Percentiles rank a stretch among this genome's conserved stretches.
Evolutionary conservation across 2,888 invertebrate species (phyloP).

Genomic region (Biston stratarius): DNA sequence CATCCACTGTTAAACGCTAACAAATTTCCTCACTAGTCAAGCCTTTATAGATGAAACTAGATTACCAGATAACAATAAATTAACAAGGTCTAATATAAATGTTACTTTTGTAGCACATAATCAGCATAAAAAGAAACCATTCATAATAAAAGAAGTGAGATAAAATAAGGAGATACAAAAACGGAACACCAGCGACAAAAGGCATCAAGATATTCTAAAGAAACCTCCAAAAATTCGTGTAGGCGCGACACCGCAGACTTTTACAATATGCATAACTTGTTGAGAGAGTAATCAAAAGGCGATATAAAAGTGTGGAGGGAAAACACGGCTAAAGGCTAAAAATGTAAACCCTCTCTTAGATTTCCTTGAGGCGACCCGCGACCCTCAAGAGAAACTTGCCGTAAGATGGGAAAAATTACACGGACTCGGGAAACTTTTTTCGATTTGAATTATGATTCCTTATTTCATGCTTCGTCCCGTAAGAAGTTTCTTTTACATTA

Average conservation of each 20-base stretch:
- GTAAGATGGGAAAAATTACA: constrained; percentile 86
- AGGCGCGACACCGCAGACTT: constrained; percentile 72
- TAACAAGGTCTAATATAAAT: too few species aligned
- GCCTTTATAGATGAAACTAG: too few species aligned
- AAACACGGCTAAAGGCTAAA: constrained; percentile 85
- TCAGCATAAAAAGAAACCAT: constrained; percentile 58
- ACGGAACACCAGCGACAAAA: constrained; percentile 72
- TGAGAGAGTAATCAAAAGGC: constrained; percentile 86
- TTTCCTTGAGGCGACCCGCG: constrained; percentile 75
- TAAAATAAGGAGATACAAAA: constrained; percentile 77
- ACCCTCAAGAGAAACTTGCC: constrained; percentile 81
- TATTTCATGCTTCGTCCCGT: constrained; percentile 81
- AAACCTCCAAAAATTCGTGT: constrained; percentile 74
- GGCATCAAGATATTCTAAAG: constrained; percentile 57
- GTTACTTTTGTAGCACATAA: constrained; percentile 42
- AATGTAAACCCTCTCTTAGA: constrained; percentile 84
- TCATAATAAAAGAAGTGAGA: constrained; percentile 47
- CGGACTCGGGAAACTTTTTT: constrained; percentile 81
- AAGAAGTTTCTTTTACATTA: constrained; percentile 80
- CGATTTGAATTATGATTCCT: constrained; percentile 86
- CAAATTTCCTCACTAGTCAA: too few species aligned
- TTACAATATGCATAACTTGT: constrained; percentile 86
- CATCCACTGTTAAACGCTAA: too few species aligned
- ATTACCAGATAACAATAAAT: too few species aligned
- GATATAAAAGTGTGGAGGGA: constrained; percentile 83